phyloP scores from a whole-genome alignment of 2,113 vertebrate genomes.

The Pangasianodon gigas region DNA sequence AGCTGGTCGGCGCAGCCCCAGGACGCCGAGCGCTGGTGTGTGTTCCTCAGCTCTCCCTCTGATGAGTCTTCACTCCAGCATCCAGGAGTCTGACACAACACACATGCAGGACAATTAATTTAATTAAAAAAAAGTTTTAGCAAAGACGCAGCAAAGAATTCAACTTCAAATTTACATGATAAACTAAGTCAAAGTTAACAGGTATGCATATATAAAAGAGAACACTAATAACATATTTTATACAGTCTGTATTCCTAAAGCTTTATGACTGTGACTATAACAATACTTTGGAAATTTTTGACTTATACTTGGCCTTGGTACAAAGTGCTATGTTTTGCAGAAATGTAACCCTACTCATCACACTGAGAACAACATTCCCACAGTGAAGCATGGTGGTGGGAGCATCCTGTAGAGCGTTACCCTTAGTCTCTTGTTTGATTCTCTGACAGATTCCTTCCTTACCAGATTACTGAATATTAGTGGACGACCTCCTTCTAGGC shows the following conservation, averaged over 20 bases:
- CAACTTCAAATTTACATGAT: neutral
- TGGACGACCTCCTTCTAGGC: neutral
- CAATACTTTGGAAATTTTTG: neutral
- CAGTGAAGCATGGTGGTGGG: neutral
- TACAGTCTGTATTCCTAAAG: neutral
- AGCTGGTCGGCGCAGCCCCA: slow-evolving; percentile 90
- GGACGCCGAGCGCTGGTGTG: slow-evolving; percentile 87
- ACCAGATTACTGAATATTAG: neutral
- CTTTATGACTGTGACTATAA: neutral
- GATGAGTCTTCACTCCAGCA: slow-evolving; percentile 84
- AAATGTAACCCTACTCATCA: neutral
- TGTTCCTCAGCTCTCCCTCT: slow-evolving; percentile 71
- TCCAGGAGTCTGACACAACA: slow-evolving; percentile 81
- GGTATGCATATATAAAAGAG: neutral
- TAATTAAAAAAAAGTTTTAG: neutral
- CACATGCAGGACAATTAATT: neutral
- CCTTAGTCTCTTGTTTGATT: neutral
- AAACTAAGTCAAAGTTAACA: neutral
- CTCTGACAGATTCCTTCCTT: neutral
- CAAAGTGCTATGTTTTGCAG: neutral
- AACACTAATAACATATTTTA: neutral
- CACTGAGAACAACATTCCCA: neutral
- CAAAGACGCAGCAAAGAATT: neutral
- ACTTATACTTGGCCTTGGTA: neutral
- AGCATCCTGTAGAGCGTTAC: neutral